Evolutionary conservation across 92 coral and sea anemone genomes (phyloP).

Genomic region (Epizoanthus scotinus): DNA sequence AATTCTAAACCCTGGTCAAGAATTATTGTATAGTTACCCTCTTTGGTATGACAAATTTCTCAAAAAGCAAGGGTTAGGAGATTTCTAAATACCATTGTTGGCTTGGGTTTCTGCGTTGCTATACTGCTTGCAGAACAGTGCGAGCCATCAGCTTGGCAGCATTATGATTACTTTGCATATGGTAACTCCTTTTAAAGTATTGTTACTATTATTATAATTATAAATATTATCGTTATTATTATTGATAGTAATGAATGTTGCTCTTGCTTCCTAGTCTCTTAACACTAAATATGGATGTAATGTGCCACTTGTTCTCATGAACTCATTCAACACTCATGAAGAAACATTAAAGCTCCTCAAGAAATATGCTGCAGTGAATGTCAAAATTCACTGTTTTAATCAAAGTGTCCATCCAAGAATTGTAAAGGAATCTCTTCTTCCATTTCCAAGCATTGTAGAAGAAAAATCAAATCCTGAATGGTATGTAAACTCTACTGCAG

Average conservation of each 20-base stretch:
- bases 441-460: slow-evolving; percentile 70
- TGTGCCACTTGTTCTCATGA: slow-evolving; percentile 94
- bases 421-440: slow-evolving; percentile 89
- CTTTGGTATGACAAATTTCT: too few species aligned
- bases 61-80: too few species aligned
- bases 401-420: slow-evolving; percentile 97
- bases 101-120: too few species aligned
- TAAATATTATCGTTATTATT: too few species aligned
- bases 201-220: too few species aligned
- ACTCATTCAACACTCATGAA: slow-evolving; percentile 95
- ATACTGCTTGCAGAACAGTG: too few species aligned
- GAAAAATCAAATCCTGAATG: slow-evolving; percentile 58
- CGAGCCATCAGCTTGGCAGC: too few species aligned
- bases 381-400: slow-evolving; percentile 81
- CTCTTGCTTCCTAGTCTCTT: slow-evolving; percentile 63
- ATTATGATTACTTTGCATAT: too few species aligned
- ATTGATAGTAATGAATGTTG: not conserved
- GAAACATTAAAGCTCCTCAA: slow-evolving; percentile 86
- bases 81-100: too few species aligned
- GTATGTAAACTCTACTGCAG: not conserved
- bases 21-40: too few species aligned
- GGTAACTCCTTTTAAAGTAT: too few species aligned
- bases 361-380: slow-evolving; percentile 82
- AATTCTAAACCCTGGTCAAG: too few species aligned
- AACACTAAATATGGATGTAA: slow-evolving; percentile 77